These are phyloP conservation scores for Xestia c-nigrum DNA, from an alignment of 2,888 invertebrate genomes.

Conservation along the genomic window DNA sequence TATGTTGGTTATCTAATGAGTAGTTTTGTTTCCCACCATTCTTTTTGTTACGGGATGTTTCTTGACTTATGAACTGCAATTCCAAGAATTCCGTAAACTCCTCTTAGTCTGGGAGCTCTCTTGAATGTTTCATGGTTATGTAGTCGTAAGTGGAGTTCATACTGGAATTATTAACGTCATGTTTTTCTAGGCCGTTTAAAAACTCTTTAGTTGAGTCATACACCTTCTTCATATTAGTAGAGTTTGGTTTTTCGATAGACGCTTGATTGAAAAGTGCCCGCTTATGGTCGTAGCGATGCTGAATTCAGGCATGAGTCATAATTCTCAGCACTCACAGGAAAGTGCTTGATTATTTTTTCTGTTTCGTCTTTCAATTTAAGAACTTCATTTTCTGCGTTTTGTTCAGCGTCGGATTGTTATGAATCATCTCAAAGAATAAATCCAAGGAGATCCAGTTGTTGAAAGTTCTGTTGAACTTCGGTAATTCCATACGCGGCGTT, in stretches of 20 bases:
- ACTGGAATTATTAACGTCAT: not conserved
- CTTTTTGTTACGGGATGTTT: conserved; percentile 3
- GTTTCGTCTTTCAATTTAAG: conserved; percentile 1
- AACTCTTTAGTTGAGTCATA: conserved; percentile 8
- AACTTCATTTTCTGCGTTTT: conserved; percentile 17
- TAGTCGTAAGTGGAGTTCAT: conserved; percentile 10
- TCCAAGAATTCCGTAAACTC: conserved; percentile 9
- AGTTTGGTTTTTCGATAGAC: not conserved
- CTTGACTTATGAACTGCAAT: conserved; percentile 4
- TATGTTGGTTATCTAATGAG: not conserved
- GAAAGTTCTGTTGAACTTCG: not conserved
- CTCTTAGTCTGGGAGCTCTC: conserved; percentile 4
- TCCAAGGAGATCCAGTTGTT: not conserved
- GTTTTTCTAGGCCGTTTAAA: conserved; percentile 4
- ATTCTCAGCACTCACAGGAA: conserved; percentile 10
- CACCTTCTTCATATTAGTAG: conserved; percentile 6
- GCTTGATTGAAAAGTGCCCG: conserved; percentile 4
- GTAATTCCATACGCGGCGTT: conserved; percentile 3
- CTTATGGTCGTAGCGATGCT: conserved; percentile 8
- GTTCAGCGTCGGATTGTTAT: conserved; percentile 10
- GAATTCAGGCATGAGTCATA: conserved; percentile 3
- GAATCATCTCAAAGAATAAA: conserved; percentile 19
- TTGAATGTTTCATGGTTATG: conserved; percentile 3
- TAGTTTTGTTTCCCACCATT: not conserved
- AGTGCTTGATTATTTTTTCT: not conserved